Evolutionary conservation across 1,140 invertebrate species (phyloP).

Genomic region (Drosophila takahashii): DNA sequence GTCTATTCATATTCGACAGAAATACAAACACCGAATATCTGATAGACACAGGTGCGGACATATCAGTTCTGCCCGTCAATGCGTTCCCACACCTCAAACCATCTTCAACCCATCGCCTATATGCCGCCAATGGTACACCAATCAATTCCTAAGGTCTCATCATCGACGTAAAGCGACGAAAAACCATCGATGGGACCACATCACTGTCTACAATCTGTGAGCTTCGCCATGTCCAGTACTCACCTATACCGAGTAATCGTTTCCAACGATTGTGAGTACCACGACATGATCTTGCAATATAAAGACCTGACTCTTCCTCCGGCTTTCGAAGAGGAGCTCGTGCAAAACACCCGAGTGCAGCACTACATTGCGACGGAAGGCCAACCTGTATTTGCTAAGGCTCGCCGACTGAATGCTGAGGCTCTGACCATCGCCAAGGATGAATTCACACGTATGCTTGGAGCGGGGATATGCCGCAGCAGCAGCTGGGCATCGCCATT

Average conservation of each 20-base stretch:
- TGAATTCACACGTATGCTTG: too few species aligned
- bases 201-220: background rate
- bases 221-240: too few species aligned
- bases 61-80: too few species aligned
- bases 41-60: too few species aligned
- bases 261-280: too few species aligned
- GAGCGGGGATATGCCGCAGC: background rate
- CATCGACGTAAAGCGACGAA: background rate
- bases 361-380: background rate
- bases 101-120: too few species aligned
- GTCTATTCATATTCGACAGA: background rate
- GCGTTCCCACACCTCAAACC: too few species aligned
- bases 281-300: background rate
- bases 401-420: too few species aligned
- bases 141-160: background rate
- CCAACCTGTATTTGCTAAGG: background rate
- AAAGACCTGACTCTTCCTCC: background rate
- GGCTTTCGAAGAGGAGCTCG: background rate
- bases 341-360: background rate
- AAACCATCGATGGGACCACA: background rate
- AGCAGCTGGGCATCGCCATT: background rate
- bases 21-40: too few species aligned
- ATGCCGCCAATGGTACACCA: background rate
- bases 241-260: too few species aligned
- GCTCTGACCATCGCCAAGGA: too few species aligned